Conservation (phyloP, 2,797 vertebrate species). For the Hydrocynus forskahlii region DNA sequence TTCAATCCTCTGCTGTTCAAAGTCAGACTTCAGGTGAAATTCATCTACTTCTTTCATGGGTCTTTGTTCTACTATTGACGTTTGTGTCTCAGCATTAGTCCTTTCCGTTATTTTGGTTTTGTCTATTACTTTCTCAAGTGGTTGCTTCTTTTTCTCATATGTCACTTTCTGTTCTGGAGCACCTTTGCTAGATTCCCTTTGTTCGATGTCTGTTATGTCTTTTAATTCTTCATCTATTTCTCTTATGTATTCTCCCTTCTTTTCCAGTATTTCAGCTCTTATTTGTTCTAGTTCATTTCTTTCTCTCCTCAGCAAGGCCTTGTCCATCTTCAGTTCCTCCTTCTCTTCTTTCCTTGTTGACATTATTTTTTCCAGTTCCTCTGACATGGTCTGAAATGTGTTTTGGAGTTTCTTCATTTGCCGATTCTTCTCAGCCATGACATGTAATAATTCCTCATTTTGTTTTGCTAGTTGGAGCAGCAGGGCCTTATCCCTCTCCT, state of each 20-base stretch:
- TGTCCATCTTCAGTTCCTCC: conserved; percentile 12
- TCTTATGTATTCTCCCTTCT: neutral
- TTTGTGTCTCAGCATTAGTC: conserved; percentile 22
- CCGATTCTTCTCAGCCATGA: conserved; percentile 17
- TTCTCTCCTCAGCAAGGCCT: conserved; percentile 5
- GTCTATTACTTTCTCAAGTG: neutral
- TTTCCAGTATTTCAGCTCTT: conserved; percentile 2
- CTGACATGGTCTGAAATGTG: conserved; percentile 10
- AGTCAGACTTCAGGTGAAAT: neutral
- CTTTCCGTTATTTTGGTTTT: conserved; percentile 6
- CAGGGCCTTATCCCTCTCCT: neutral
- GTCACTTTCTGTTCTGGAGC: conserved; percentile 2
- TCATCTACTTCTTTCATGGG: neutral
- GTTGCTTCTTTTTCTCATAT: neutral
- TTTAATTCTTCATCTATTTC: neutral
- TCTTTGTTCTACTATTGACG: neutral
- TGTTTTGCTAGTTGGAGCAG: neutral
- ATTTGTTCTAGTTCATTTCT: conserved; percentile 16
- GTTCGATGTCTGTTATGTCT: conserved; percentile 1
- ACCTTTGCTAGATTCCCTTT: conserved; percentile 6
- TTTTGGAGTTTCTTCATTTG: conserved; percentile 22
- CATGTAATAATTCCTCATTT: neutral
- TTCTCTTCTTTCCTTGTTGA: conserved; percentile 18
- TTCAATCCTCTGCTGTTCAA: conserved; percentile 9
- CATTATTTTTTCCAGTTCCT: conserved; percentile 12